Base-by-base conservation (phyloP, 2,113 vertebrate genomes). In the Uropsilus gracilis region DNA sequence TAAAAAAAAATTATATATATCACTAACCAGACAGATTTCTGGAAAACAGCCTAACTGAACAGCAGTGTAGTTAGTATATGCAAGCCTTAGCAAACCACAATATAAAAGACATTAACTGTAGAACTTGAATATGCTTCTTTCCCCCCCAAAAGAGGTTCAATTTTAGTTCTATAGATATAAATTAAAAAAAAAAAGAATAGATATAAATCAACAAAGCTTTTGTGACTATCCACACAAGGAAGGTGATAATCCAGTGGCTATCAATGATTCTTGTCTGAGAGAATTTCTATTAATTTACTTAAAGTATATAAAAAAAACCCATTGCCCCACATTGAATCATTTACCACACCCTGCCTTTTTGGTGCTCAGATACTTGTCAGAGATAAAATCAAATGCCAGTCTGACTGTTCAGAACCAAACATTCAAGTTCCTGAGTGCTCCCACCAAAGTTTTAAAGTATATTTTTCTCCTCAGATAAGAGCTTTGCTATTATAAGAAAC, bases 161-260 rank as follows among this genome's bases (percentile, higher is more conserved):
- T 68, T 72, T 89, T 73, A 90, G 39, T 13, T 39, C 66, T 81
- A n/a, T 18, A 94, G 39, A 55, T 32, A 71, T 81, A 34, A 69
- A 32, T 32, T 87, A 68, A n/a, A n/a, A n/a, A n/a, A n/a, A n/a
- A n/a, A n/a, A n/a, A n/a, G n/a, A n/a, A 66, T 18, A 72, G 1
- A 73, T 20, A 55, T 32, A 89, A 83, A 87, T 50, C n/a, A 82
- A 95, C 26, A 94, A 92, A 94, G 89, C 53, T 30, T 66, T 64
- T 22, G 44, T 92, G 18, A 61, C 26, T 66, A 94, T 61, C 78
- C 63, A 94, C 90, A 95, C 34, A 90, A 89, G 44, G 71, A 89
- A 88, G 30, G 13, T 37, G 24, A n/a, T 76, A 81, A 71, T 30
- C 37, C 26, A 82, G 42, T 8, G 68, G 76, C 13, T n/a, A 86